These are phyloP conservation scores for Atlantisia rogersi DNA, from an alignment of 2,113 vertebrate genomes.

Conservation along the genomic window DNA sequence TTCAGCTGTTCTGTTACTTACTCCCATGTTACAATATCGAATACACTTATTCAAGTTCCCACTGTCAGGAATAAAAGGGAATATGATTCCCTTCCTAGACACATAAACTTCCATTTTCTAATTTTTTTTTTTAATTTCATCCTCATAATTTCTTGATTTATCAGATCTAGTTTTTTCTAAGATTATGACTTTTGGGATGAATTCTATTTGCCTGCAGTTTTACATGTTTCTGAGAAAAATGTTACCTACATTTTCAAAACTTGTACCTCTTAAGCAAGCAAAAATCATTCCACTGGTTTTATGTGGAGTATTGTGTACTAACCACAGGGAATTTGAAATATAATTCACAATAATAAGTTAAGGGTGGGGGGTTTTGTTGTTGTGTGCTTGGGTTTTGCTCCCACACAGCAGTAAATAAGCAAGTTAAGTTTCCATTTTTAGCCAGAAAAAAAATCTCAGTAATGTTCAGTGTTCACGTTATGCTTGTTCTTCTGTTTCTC, in stretches of 20 bases:
- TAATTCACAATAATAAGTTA: background rate
- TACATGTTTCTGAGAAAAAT: background rate
- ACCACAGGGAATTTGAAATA: background rate
- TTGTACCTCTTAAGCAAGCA: background rate
- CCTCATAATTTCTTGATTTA: background rate
- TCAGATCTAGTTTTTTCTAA: background rate
- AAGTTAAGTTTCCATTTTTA: background rate
- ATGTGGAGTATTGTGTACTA: background rate
- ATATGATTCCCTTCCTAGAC: background rate
- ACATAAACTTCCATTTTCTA: background rate
- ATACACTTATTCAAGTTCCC: background rate
- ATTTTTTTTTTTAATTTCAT: background rate
- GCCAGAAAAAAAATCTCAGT: background rate
- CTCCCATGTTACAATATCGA: background rate
- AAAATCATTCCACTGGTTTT: background rate
- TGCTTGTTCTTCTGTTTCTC: background rate
- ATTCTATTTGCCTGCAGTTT: background rate
- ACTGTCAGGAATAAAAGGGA: background rate
- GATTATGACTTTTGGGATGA: background rate
- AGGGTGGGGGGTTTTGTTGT: background rate
- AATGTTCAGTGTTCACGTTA: background rate
- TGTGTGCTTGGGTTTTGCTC: background rate
- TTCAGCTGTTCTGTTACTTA: background rate
- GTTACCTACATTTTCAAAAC: background rate
- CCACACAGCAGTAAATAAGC: background rate